Percentiles rank a stretch among this genome's conserved stretches.
Conservation (phyloP, 2,113 vertebrate genomes). For the Plestiodon gilberti region DNA sequence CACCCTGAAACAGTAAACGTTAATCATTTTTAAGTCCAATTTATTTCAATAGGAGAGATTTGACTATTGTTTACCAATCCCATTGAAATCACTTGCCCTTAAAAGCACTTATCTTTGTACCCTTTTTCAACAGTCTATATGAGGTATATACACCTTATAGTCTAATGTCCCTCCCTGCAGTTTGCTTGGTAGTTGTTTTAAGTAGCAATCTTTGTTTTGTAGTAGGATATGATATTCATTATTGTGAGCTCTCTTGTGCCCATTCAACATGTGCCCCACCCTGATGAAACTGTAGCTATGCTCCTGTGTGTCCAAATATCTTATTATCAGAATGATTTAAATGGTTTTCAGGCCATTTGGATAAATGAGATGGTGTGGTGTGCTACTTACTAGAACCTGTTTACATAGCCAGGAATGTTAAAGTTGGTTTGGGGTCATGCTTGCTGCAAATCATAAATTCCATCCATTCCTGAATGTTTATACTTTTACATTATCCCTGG, state of each 20-base stretch:
- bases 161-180: no score
- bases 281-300: neutral
- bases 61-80: neutral
- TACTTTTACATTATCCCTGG: neutral
- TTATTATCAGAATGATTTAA: neutral
- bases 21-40: neutral
- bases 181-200: neutral
- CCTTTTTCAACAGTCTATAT: neutral
- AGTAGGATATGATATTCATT: neutral
- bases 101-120: neutral
- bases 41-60: neutral
- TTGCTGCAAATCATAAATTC: neutral
- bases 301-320: neutral
- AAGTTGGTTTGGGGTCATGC: neutral
- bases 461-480: neutral
- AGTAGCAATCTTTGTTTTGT: neutral
- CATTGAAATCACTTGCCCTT: neutral
- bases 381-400: neutral
- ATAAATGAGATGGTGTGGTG: neutral
- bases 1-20: neutral
- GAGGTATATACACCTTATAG: neutral
- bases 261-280: neutral
- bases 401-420: neutral
- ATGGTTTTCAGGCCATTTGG: neutral
- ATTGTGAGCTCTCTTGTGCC: neutral